Evolutionary conservation across 2,797 vertebrate genomes (phyloP).

Genomic region (Halcyon smyrnensis): DNA sequence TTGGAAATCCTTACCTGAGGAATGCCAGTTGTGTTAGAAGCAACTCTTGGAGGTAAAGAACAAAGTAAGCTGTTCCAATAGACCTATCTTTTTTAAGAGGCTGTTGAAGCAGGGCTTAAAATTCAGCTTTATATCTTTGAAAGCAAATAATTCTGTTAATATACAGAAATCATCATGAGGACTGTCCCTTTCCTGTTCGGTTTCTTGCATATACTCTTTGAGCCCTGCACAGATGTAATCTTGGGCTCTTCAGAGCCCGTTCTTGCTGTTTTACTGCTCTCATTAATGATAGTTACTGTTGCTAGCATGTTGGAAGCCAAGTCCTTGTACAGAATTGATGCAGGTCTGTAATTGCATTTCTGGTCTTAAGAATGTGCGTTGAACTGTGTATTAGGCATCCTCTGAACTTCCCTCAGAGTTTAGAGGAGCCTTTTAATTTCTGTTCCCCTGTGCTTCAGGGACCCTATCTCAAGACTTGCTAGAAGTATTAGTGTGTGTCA

Average conservation of each 20-base stretch:
- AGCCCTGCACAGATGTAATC: background rate
- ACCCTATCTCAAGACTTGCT: background rate
- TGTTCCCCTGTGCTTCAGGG: background rate
- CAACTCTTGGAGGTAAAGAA: background rate
- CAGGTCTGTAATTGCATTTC: background rate
- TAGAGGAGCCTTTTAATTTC: background rate
- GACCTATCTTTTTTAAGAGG: background rate
- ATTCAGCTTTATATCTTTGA: background rate
- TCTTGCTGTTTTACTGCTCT: background rate
- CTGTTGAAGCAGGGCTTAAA: background rate
- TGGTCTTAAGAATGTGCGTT: background rate
- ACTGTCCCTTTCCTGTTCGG: fast-evolving
- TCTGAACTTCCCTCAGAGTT: background rate
- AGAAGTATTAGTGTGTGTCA: background rate
- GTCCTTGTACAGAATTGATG: background rate
- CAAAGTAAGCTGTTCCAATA: background rate
- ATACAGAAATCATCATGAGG: background rate
- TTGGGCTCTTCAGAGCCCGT: background rate
- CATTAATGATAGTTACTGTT: background rate
- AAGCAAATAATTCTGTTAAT: background rate
- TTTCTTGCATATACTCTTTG: background rate
- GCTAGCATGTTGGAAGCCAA: background rate
- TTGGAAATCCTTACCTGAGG: background rate
- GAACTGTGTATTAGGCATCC: background rate
- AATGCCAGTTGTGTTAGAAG: background rate